Conservation (phyloP, 2,797 vertebrate genomes). For the Eulemur rubriventer region DNA sequence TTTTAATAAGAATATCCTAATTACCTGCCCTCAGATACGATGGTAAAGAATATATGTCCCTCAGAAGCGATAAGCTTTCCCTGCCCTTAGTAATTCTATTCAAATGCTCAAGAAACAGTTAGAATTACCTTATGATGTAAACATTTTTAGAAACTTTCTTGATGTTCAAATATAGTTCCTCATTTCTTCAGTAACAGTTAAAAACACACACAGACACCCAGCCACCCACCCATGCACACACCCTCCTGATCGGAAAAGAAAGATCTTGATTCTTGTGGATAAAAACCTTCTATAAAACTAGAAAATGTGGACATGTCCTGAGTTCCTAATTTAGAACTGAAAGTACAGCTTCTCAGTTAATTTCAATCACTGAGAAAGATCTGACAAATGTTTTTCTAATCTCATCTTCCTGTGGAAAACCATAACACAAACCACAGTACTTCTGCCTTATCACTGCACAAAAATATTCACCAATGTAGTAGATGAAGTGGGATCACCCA, state of each 20-base stretch:
- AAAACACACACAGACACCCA: not conserved
- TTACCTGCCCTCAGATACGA: not conserved
- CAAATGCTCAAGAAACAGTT: not conserved
- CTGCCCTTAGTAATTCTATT: not conserved
- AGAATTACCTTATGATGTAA: not conserved
- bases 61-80: not conserved
- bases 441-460: not conserved
- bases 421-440: not conserved
- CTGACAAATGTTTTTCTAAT: not conserved
- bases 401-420: slow-evolving; percentile 13
- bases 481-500: not conserved
- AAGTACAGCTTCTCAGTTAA: not conserved
- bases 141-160: slow-evolving; percentile 10
- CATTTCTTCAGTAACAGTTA: not conserved
- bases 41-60: not conserved
- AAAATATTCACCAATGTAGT: not conserved
- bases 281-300: not conserved
- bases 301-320: not conserved
- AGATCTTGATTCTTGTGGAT: slow-evolving; percentile 17
- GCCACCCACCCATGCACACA: slow-evolving; percentile 21
- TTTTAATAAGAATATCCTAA: not conserved
- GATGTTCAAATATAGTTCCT: not conserved
- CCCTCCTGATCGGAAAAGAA: slow-evolving; percentile 48
- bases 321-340: not conserved
- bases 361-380: not conserved